These are phyloP conservation scores for Polydrusus cervinus DNA, from an alignment of 2,888 invertebrate species.

Conservation along the genomic window DNA sequence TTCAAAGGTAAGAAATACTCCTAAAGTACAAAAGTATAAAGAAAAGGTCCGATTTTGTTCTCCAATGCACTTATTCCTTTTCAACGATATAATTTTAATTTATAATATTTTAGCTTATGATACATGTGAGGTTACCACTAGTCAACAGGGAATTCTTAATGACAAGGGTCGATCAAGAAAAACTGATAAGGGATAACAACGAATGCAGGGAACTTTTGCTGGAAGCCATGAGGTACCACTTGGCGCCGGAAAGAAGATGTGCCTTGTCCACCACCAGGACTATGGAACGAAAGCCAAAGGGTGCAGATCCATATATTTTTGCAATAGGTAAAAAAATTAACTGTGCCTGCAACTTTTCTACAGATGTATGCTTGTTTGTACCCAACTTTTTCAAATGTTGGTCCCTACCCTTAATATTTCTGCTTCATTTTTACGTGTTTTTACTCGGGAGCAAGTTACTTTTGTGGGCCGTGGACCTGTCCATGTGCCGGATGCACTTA, in stretches of 20 bases:
- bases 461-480: too few species aligned
- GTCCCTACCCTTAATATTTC: too few species aligned
- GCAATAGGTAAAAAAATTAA: constrained; percentile 76
- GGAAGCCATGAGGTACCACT: constrained; percentile 82
- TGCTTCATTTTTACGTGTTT: too few species aligned
- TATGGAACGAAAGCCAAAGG: constrained; percentile 78
- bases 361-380: too few species aligned
- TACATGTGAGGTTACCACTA: constrained; percentile 78
- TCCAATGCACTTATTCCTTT: too few species aligned
- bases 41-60: too few species aligned
- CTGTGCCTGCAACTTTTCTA: too few species aligned
- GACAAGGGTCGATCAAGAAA: constrained; percentile 79
- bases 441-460: too few species aligned
- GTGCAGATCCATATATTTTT: constrained; percentile 79
- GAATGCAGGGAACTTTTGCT: constrained; percentile 78
- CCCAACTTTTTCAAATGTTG: too few species aligned
- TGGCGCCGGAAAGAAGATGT: constrained; percentile 79
- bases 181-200: constrained; percentile 77
- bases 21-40: too few species aligned
- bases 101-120: constrained; percentile 73
- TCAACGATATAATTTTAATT: too few species aligned
- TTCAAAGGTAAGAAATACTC: constrained; percentile 73
- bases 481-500: too few species aligned
- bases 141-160: constrained; percentile 80
- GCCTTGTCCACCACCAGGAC: constrained; percentile 77